Base-by-base conservation (phyloP, 2,888 invertebrate species). In the Amphipoea oculea region DNA sequence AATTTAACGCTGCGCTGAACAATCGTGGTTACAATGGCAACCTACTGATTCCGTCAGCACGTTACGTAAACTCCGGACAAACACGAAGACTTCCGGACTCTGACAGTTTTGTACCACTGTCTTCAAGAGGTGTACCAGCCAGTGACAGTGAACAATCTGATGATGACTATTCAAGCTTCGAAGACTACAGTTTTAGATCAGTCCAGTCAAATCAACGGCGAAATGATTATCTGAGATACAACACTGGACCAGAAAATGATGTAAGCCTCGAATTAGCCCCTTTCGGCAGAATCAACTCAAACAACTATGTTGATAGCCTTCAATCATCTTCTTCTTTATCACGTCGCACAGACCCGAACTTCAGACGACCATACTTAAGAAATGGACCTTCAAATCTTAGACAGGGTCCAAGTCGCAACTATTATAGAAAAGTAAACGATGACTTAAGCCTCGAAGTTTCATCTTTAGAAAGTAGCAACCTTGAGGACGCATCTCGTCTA, bases 1-100 rank as follows among this genome's bases (percentile, higher is more conserved):
- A 66, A 87, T 84, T 84, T 74, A 74, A 68, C 57, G 40, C 63
- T 9, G 85, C 81, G 6, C 72, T 80, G 36, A 73, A 84, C 57
- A 68, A 69, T 51, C 70, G 42, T 12, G 71, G 29, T 60, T 36
- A 76, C 51, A 63, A 23, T 45, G 36, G 60, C 42, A 87, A 60
- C 17, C 17, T 23, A 40, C 29, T 72, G 71, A 78, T 63, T 40
- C 51, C 65, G 2, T 68, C 54, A 29, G 11, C 57, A 48, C 60
- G n/a, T 20, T 63, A 29, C 12, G 5, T 51, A 1, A 68, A 72
- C 4, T 54, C 63, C 1, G 74, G 29, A 20, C 57, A 57, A 54
- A 48, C 66, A 11, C 79, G 87, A 48, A 67, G 84, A 69, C 7
- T 45, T 74, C 14, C 9, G 4, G 40, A 74, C 4, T 14, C 51